phyloP scores from a whole-genome alignment of 2,888 invertebrate species.

The Ophioninae sp. region DNA sequence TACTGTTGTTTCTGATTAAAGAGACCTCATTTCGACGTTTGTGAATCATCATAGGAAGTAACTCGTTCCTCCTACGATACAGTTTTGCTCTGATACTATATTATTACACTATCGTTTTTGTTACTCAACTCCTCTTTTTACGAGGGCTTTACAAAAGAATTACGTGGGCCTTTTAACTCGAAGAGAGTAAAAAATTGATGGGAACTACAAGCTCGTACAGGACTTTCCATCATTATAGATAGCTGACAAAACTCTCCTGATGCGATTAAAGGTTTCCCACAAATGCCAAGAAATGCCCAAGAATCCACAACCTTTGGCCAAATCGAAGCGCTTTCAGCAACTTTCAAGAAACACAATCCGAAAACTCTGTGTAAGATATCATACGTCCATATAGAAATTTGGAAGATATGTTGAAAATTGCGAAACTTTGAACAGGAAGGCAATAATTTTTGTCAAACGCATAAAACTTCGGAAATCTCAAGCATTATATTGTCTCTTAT shows the following conservation, averaged over 20 bases:
- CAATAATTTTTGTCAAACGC: no score
- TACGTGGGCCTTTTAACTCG: neutral
- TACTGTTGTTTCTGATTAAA: slow-evolving; percentile 56
- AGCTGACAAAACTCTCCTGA: neutral
- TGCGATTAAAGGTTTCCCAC: neutral
- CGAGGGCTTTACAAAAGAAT: neutral
- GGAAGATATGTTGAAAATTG: no score
- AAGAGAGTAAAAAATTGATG: neutral
- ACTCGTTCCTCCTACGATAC: neutral
- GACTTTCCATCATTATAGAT: neutral
- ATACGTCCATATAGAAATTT: no score
- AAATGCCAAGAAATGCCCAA: neutral
- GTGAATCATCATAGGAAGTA: neutral
- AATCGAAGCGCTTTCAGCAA: no score
- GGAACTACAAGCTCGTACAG: neutral
- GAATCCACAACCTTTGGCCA: no score
- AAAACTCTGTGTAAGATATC: no score
- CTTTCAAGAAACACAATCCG: no score
- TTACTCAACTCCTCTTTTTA: neutral
- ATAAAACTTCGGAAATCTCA: no score
- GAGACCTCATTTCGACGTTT: neutral
- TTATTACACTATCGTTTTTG: neutral
- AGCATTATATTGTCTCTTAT: no score
- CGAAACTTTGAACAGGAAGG: no score
- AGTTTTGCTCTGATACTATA: neutral